A percentile compares a stretch with the other conserved stretches of the same genome.
phyloP scores from a whole-genome alignment of 2,797 vertebrate genomes.

The Thaleichthys pacificus region DNA sequence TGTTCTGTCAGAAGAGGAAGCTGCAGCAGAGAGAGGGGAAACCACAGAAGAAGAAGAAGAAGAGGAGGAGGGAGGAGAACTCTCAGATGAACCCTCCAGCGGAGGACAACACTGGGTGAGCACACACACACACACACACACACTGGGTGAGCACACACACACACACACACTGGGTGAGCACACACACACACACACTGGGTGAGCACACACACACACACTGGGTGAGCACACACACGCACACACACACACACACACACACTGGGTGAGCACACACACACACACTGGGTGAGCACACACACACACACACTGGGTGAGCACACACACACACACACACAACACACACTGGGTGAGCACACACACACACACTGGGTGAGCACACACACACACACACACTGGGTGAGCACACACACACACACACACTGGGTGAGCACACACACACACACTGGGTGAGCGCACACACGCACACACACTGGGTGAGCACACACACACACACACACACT shows the following conservation, averaged over 20 bases:
- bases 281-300: background rate
- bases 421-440: background rate
- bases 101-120: conserved; percentile 79
- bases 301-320: background rate
- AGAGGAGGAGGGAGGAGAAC: conserved; percentile 70
- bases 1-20: conserved; percentile 80
- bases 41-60: conserved; percentile 81
- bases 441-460: background rate
- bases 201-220: background rate
- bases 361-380: background rate
- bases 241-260: background rate
- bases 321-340: no score
- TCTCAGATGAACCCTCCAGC: conserved; percentile 69
- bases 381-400: background rate
- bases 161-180: background rate
- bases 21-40: conserved; percentile 75
- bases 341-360: background rate
- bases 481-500: background rate
- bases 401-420: background rate
- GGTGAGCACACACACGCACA: no score
- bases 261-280: background rate
- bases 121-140: no score
- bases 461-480: background rate
- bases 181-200: background rate
- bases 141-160: no score